Conservation (phyloP, 2,113 vertebrate species). For the Columba livia region DNA sequence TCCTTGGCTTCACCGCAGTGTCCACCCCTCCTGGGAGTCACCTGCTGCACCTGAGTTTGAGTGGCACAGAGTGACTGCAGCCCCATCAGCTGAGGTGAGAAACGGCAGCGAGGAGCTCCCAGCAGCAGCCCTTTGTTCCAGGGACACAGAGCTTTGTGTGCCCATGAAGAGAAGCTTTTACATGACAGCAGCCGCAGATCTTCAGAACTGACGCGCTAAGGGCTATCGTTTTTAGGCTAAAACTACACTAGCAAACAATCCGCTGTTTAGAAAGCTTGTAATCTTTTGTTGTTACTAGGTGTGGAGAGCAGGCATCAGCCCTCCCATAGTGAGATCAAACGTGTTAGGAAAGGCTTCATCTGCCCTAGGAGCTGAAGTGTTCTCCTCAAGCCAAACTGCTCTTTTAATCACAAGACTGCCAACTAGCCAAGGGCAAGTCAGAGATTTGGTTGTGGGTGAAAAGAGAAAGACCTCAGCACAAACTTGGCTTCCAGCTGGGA, state of each 20-base stretch:
- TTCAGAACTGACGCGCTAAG: neutral
- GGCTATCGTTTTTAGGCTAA: neutral
- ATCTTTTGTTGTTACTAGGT: neutral
- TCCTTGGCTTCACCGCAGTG: neutral
- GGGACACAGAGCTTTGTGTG: neutral
- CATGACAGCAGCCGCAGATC: neutral
- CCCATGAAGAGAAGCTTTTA: neutral
- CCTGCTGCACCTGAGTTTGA: rapidly evolving
- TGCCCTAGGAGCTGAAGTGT: neutral
- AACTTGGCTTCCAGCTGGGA: neutral
- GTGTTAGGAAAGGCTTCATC: neutral
- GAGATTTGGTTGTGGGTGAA: neutral
- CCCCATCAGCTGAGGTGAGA: neutral
- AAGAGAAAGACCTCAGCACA: neutral
- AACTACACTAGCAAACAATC: neutral
- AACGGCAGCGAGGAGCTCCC: neutral
- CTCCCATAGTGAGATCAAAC: neutral
- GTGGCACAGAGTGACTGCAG: neutral
- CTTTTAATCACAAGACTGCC: neutral
- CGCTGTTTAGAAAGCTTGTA: neutral
- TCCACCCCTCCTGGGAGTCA: neutral
- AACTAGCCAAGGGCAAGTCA: neutral
- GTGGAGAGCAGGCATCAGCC: neutral
- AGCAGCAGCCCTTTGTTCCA: neutral
- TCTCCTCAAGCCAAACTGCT: neutral